Evolutionary conservation across 2,888 invertebrate genomes (phyloP).

Genomic region (Apamea epomidion): DNA sequence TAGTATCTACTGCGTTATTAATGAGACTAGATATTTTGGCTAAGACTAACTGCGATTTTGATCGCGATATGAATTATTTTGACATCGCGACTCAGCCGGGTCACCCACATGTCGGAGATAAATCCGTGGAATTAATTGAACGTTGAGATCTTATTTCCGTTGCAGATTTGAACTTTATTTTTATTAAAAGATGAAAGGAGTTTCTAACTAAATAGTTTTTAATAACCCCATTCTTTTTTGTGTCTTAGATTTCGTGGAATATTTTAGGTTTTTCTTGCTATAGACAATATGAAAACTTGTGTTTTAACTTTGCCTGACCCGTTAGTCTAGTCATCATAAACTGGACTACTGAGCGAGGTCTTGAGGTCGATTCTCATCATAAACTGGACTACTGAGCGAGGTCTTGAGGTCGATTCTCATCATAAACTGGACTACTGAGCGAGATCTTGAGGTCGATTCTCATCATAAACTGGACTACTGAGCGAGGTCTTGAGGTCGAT

Average conservation of each 20-base stretch:
- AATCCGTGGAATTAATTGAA: slow-evolving; percentile 50
- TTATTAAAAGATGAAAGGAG: slow-evolving; percentile 38
- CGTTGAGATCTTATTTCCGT: slow-evolving; percentile 38
- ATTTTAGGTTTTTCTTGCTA: not conserved
- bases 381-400: no score
- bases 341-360: no score
- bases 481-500: no score
- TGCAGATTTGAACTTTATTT: slow-evolving; percentile 31
- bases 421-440: no score
- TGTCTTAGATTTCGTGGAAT: not conserved
- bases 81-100: slow-evolving; percentile 2
- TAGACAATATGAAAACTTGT: not conserved
- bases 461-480: not conserved
- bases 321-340: not conserved
- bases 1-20: not conserved
- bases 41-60: slow-evolving; percentile 28
- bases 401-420: not conserved
- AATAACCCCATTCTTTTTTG: slow-evolving; percentile 15
- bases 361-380: not conserved
- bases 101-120: slow-evolving; percentile 35
- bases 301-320: not conserved
- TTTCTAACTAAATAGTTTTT: slow-evolving; percentile 12
- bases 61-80: slow-evolving; percentile 50
- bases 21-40: slow-evolving; percentile 22
- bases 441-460: not conserved